Evolutionary conservation across 2,797 vertebrate species (phyloP).

Genomic region (Acrossocheilus wenchowensis): DNA sequence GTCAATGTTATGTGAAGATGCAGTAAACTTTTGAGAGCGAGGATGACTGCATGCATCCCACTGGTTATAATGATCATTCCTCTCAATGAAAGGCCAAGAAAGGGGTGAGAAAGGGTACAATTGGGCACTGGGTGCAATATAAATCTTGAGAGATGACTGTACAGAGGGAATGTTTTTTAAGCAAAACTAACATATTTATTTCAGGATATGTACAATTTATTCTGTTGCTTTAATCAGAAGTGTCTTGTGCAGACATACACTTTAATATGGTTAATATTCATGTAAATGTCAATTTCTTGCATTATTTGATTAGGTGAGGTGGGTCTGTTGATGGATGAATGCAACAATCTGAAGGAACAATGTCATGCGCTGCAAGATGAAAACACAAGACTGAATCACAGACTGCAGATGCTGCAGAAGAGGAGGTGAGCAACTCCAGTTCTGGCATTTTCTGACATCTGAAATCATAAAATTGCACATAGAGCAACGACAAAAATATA

Average conservation of each 20-base stretch:
- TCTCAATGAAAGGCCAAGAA: conserved; percentile 11
- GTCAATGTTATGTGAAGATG: conserved; percentile 65
- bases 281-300: conserved; percentile 12
- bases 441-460: background rate
- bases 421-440: conserved; percentile 66
- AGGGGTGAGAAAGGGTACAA: background rate
- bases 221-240: background rate
- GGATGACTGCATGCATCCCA: conserved; percentile 26
- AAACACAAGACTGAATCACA: conserved; percentile 82
- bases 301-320: conserved; percentile 79
- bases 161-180: background rate
- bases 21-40: conserved; percentile 1
- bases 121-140: background rate
- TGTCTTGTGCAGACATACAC: background rate
- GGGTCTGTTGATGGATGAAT: conserved; percentile 79
- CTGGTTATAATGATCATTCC: background rate
- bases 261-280: background rate
- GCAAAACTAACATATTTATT: background rate
- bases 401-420: conserved; percentile 83
- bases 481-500: background rate
- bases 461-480: background rate
- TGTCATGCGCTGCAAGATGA: conserved; percentile 73
- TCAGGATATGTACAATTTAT: background rate
- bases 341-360: conserved; percentile 81
- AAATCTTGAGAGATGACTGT: background rate